Percentiles rank a stretch among this genome's conserved stretches.
Evolutionary conservation across 2,888 invertebrate genomes (phyloP).

Genomic region (Tachina lurida): DNA sequence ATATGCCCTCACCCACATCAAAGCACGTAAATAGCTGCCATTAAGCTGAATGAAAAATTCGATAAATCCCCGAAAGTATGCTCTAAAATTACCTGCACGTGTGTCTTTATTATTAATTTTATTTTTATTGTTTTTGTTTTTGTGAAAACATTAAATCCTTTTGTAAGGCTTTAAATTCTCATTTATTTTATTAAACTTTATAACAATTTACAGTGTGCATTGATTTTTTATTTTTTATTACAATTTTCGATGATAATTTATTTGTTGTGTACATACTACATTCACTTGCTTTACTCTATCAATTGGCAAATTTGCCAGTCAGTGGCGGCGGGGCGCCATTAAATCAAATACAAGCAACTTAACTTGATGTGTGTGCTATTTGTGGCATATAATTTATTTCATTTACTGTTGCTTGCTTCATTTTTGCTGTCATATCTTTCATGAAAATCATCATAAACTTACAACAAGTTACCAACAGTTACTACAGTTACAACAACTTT

Average conservation of each 20-base stretch:
- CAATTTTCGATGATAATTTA: conserved; percentile 22
- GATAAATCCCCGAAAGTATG: conserved; percentile 16
- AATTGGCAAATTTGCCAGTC: conserved; percentile 34
- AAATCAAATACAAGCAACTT: conserved; percentile 34
- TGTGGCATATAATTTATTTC: conserved; percentile 37
- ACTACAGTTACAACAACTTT: too few relatives aligned
- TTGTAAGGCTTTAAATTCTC: not conserved
- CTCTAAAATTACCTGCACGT: not conserved
- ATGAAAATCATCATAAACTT: conserved; percentile 19
- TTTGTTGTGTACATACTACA: not conserved
- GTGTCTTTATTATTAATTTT: not conserved
- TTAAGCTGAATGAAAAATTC: too few relatives aligned
- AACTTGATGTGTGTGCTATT: conserved; percentile 17
- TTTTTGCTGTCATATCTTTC: not conserved
- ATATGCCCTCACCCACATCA: too few relatives aligned
- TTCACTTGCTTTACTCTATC: conserved; percentile 14
- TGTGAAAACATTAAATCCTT: not conserved
- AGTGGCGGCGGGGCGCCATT: not conserved
- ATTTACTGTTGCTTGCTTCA: not conserved
- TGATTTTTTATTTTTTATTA: not conserved
- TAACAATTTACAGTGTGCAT: conserved; percentile 1
- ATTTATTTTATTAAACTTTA: not conserved
- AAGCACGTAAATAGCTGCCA: too few relatives aligned
- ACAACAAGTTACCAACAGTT: not conserved
- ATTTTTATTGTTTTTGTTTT: too few relatives aligned